Evolutionary conservation across 2,797 vertebrate species (phyloP).

Genomic region (Alca torda): DNA sequence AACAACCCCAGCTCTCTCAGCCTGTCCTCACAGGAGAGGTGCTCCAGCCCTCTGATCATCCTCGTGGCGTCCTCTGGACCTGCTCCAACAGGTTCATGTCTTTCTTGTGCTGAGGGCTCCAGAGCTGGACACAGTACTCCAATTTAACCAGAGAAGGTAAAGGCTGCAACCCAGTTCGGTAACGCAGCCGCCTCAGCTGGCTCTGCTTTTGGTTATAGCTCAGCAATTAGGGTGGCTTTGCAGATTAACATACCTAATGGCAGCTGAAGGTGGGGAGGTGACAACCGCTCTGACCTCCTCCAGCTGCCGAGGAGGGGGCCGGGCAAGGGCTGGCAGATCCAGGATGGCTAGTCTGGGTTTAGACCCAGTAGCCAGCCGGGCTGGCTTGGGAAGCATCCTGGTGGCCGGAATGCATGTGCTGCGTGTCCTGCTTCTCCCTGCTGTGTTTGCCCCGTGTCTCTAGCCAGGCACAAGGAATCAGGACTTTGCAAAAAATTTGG

Average conservation of each 20-base stretch:
- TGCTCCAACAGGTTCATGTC: too few relatives aligned
- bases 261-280: background rate
- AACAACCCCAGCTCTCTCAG: too few relatives aligned
- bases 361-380: background rate
- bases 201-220: background rate
- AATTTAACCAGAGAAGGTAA: background rate
- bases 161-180: background rate
- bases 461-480: background rate
- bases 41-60: too few relatives aligned
- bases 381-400: accelerated
- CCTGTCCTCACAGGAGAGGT: too few relatives aligned
- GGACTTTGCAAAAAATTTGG: background rate
- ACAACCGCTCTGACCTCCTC: background rate
- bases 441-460: accelerated
- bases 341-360: background rate
- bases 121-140: too few relatives aligned
- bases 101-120: too few relatives aligned
- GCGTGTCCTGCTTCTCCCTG: background rate
- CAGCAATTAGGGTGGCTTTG: background rate
- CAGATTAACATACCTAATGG: background rate
- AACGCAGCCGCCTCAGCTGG: background rate
- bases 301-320: background rate
- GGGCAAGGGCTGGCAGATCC: background rate
- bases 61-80: too few relatives aligned
- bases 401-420: background rate